These are phyloP conservation scores for Agonum fuliginosum DNA, from an alignment of 2,888 invertebrate genomes.

Conservation along the genomic window DNA sequence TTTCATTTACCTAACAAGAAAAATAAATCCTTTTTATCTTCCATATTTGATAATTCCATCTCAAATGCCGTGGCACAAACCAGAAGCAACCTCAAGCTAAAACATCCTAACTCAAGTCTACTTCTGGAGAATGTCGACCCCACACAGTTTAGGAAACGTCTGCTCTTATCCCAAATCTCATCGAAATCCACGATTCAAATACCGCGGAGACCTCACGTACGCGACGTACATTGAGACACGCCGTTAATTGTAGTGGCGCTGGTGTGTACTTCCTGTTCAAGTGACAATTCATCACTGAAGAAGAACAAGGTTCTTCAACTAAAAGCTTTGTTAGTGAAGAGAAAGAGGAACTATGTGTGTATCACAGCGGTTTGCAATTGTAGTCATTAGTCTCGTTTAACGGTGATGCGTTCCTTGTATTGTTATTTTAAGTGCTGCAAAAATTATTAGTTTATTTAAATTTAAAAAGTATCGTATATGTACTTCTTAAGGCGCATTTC, in stretches of 20 bases:
- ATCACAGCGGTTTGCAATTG: no score
- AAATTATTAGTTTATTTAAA: no score
- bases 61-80: neutral
- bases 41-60: conserved; percentile 21
- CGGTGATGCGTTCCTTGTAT: no score
- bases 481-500: no score
- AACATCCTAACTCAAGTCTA: no score
- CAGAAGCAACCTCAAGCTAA: no score
- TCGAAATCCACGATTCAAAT: conserved; percentile 26
- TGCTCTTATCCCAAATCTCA: conserved; percentile 34
- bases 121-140: conserved; percentile 1
- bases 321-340: no score
- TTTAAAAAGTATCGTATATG: no score
- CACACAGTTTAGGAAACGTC: conserved; percentile 39
- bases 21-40: neutral
- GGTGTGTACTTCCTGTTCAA: conserved; percentile 64
- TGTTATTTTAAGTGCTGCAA: no score
- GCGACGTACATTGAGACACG: conserved; percentile 30
- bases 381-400: no score
- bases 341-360: no score
- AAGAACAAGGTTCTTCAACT: neutral
- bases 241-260: conserved; percentile 64
- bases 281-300: conserved; percentile 57
- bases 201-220: conserved; percentile 33
- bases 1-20: neutral